A percentile compares a stretch with the other conserved stretches of the same genome.
Evolutionary conservation across 2,888 invertebrate species (phyloP).

Genomic region (Cyrtodaria siliqua): DNA sequence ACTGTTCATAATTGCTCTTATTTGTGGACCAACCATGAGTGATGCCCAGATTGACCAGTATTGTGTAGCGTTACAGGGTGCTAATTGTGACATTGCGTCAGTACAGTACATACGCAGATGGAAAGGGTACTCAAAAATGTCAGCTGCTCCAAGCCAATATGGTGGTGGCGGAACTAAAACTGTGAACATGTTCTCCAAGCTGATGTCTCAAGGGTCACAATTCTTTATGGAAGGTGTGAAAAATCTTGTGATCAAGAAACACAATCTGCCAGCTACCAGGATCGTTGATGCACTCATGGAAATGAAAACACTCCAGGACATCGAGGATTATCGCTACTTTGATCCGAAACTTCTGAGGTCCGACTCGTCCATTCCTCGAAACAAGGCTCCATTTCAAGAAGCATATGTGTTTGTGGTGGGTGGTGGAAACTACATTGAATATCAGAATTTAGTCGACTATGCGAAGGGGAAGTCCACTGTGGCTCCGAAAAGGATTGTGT

Average conservation of each 20-base stretch:
- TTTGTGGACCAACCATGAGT: constrained; percentile 93
- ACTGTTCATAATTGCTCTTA: constrained; percentile 94
- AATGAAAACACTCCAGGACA: constrained; percentile 91
- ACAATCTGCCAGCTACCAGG: constrained; percentile 97
- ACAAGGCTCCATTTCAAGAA: constrained; percentile 84
- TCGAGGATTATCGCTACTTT: constrained; percentile 96
- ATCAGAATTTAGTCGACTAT: constrained; percentile 98
- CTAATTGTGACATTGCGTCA: constrained; percentile 94
- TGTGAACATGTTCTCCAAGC: constrained; percentile 98
- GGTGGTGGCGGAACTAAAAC: constrained; percentile 96
- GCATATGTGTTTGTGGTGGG: constrained; percentile 87
- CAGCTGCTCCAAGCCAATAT: constrained; percentile 90
- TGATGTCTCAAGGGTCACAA: constrained; percentile 97
- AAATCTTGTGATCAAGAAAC: constrained; percentile 99
- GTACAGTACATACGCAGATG: constrained; percentile 96
- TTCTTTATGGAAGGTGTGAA: constrained; percentile 99
- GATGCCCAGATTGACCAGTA: constrained; percentile 95
- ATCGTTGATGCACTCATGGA: constrained; percentile 96
- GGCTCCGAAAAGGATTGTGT: constrained; percentile 92
- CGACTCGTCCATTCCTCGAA: constrained; percentile 84
- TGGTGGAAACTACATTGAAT: constrained; percentile 98
- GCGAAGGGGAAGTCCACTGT: constrained; percentile 91
- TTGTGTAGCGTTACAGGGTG: constrained; percentile 91
- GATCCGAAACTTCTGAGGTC: constrained; percentile 96
- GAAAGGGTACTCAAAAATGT: constrained; percentile 95